Base-by-base conservation (phyloP, 2,113 vertebrate species). In the Rafetus swinhoei region DNA sequence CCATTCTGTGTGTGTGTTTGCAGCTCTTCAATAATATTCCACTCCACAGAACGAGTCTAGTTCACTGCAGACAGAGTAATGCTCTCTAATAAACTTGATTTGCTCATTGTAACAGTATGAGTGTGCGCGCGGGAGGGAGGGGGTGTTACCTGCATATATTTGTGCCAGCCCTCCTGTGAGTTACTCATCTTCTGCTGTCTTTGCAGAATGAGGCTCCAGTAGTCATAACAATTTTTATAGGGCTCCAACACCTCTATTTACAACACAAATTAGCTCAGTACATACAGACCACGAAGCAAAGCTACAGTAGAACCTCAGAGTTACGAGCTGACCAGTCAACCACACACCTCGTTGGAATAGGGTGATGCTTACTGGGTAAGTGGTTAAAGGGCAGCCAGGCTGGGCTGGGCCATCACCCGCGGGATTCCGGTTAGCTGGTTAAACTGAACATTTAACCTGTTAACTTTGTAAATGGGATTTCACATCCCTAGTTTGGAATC, bases 41-140 rank as follows among this genome's bases (percentile, higher is more conserved):
- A 96, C 74, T 85, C 95, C 85, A 96, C 74, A 84, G 59, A 87
- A 81, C 82, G 24, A 85, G 60, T 86, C 87, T 82, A 57, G 91
- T 85, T 81, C 79, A 86, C 3, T 87, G 79, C 39, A 83, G 89
- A 65, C 4, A 91, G 89, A 95, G 35, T 89, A 86, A 91, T 79
- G 54, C 74, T 77, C 12, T 50, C 21, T 50, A 77, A 25, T 50
- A 53, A 95, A 89, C 81, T 16, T 94, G 95, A 96, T 94, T 94
- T 94, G 96, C 24, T 87, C 72, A 65, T 53, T 89, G 27, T 83
- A 62, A 54, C 53, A 54, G 53, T 54, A 14, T 54, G 53, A 5
- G 7, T 54, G 53, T 12, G 53, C 14, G 53, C 53, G 53, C 14
- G 53, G 10, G 10, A 3, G 53, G 53, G 53, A 3, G 8, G 9